These are phyloP conservation scores for Drosophila paramelanica DNA, from an alignment of 2,888 invertebrate genomes.

Conservation along the genomic window DNA sequence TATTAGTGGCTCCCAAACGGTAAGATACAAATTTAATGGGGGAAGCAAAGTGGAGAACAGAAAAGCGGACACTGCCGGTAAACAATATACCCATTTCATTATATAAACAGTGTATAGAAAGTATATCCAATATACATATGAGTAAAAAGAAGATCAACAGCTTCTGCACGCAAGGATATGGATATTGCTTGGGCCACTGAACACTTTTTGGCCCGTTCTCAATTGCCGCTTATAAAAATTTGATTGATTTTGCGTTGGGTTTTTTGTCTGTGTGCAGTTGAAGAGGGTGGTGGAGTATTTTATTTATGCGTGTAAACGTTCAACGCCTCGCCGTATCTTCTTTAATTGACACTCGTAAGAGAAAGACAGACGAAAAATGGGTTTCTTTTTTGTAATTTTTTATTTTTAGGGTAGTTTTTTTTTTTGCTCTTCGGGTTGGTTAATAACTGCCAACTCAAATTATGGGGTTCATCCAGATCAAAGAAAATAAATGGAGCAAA, in stretches of 20 bases:
- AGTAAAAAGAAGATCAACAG: conserved; percentile 10
- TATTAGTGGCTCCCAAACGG: no score
- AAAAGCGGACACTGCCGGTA: no score
- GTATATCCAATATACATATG: not conserved
- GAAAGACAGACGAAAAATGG: conserved; percentile 8
- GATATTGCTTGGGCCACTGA: conserved; percentile 14
- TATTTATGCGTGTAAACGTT: conserved; percentile 73
- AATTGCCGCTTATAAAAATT: conserved; percentile 59
- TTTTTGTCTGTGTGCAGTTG: conserved; percentile 4
- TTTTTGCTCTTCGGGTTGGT: conserved; percentile 8
- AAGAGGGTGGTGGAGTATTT: conserved; percentile 11
- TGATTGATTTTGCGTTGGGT: conserved; percentile 57
- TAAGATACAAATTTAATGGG: no score
- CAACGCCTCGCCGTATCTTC: conserved; percentile 43
- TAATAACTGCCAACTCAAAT: conserved; percentile 14
- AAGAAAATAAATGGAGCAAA: conserved; percentile 29
- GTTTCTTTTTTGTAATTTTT: not conserved
- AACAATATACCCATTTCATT: not conserved
- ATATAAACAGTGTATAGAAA: not conserved
- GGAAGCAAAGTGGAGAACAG: no score
- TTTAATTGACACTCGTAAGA: conserved; percentile 27
- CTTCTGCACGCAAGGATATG: conserved; percentile 10
- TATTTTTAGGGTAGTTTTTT: conserved; percentile 10
- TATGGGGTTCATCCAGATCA: conserved; percentile 17
- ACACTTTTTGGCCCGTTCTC: conserved; percentile 42